Evolutionary conservation across 2,888 invertebrate species (phyloP).

Genomic region (Macropis europaea): DNA sequence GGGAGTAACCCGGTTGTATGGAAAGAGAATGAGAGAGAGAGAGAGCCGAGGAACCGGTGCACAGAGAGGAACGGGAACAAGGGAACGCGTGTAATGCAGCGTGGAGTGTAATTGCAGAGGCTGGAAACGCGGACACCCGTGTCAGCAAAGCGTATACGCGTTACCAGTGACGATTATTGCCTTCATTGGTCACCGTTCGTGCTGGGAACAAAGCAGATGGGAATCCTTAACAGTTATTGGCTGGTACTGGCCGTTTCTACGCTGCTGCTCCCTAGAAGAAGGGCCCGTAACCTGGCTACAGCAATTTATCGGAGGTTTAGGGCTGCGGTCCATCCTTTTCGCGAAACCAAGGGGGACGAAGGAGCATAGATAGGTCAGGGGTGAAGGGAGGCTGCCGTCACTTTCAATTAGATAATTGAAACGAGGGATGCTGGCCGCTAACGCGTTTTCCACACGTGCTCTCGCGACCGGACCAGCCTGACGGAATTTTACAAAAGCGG

Average conservation of each 20-base stretch:
- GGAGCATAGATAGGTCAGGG: slow-evolving; percentile 21
- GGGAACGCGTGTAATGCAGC: slow-evolving; percentile 50
- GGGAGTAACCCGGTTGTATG: neutral
- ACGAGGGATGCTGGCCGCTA: slow-evolving; percentile 50
- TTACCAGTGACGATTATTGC: slow-evolving; percentile 67
- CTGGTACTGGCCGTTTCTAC: slow-evolving; percentile 35
- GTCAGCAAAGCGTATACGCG: slow-evolving; percentile 61
- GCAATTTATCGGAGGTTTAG: slow-evolving; percentile 61
- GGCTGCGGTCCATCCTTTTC: slow-evolving; percentile 28
- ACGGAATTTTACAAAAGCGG: slow-evolving; percentile 65
- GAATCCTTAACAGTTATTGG: slow-evolving; percentile 76
- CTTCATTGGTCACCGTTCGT: slow-evolving; percentile 67
- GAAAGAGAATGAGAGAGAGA: neutral
- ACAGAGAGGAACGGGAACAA: neutral
- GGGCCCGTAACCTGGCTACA: slow-evolving; percentile 27
- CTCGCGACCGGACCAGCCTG: slow-evolving; percentile 48
- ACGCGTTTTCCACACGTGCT: slow-evolving; percentile 57
- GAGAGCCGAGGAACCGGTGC: neutral
- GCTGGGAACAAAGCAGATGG: slow-evolving; percentile 73
- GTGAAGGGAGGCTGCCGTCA: slow-evolving; percentile 50
- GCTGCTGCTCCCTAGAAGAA: slow-evolving; percentile 2
- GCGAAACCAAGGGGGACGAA: slow-evolving; percentile 14
- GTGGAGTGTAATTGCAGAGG: slow-evolving; percentile 68
- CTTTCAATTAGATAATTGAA: slow-evolving; percentile 76
- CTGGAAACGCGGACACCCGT: slow-evolving; percentile 49